These are phyloP conservation scores for Calycopis cecrops DNA, from an alignment of 1,140 invertebrate genomes.

Conservation along the genomic window DNA sequence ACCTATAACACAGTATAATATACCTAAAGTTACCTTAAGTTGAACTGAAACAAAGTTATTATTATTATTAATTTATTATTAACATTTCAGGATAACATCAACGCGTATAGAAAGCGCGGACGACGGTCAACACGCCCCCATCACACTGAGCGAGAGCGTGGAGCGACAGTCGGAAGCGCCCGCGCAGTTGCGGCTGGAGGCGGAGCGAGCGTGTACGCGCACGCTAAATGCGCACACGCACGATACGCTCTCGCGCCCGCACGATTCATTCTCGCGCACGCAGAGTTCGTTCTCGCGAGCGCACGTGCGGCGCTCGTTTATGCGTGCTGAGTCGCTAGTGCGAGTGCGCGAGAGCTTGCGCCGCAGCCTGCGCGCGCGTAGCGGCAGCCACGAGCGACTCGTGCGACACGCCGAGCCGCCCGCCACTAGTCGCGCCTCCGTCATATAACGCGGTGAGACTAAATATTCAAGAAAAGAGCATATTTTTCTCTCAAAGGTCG, in stretches of 20 bases:
- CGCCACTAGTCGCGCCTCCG: background rate
- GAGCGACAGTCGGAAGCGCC: background rate
- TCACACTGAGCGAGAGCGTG: constrained; percentile 2
- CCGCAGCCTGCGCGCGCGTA: background rate
- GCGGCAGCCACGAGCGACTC: background rate
- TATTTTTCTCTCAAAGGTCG: no score
- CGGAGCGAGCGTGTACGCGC: no score
- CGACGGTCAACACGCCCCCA: background rate
- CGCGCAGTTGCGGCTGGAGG: no score
- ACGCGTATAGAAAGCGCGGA: background rate
- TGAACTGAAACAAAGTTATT: no score
- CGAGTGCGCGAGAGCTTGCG: background rate
- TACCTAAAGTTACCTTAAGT: no score
- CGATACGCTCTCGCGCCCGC: no score
- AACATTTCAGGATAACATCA: constrained; percentile 2
- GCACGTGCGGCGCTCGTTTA: background rate
- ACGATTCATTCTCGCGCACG: no score
- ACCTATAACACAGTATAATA: no score
- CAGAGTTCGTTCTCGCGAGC: background rate
- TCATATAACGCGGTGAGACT: no score
- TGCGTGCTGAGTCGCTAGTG: background rate
- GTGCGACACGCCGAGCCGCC: background rate
- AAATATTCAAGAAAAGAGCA: no score
- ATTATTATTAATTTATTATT: no score
- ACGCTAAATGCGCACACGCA: no score